Evolutionary conservation across 2,888 invertebrate genomes (phyloP), one percentile per base, ranked within the genome.

Genomic region (Meghimatium bilineatum): DNA sequence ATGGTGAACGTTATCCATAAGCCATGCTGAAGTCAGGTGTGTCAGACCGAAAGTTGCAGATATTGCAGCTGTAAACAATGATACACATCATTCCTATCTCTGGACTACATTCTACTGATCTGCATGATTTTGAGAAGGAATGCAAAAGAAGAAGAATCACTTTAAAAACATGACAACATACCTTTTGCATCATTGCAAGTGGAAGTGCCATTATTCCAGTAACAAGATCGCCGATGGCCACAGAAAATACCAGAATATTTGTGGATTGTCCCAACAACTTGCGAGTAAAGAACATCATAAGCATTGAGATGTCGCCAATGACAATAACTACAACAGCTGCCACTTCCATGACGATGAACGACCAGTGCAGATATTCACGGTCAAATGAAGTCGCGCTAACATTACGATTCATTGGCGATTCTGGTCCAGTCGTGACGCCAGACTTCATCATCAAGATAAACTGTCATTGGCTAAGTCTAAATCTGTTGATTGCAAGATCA

Each of bases 191-290:
- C 29, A 89, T 87, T 72, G 88, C 89, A n/a, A 88, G 79, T 0
- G 90, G 90, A 20, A 89, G 86, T 0, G 88, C 86, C n/a, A 89
- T 44, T 2, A 87, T 63, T 26, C 87, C 90, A 10, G 88, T 87
- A 26, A 91, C 81, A 3, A 89, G 86, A 80, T 91, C 91, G 0
- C 90, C 90, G 78, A 90, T 88, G 23, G 90, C 90, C 34, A 91
- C 86, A 0, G 91, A 91, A 83, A 91, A 91, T 38, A 91, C 90
- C 75, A 91, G 89, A 71, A 91, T 90, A 82, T 91, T 91, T 44
- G 90, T 90, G 80, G 90, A 90, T 81, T 90, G 86, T 29, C 91
- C 91, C 38, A 91, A 85, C 38, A 91, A 86, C 74, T 89, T 88
- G 75, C 90, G 83, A 38, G 89, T 87, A 80, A 89, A 89, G 85